These are phyloP conservation scores for Lamellibrachia luymesi DNA, from an alignment of 1,140 invertebrate species.

Conservation along the genomic window DNA sequence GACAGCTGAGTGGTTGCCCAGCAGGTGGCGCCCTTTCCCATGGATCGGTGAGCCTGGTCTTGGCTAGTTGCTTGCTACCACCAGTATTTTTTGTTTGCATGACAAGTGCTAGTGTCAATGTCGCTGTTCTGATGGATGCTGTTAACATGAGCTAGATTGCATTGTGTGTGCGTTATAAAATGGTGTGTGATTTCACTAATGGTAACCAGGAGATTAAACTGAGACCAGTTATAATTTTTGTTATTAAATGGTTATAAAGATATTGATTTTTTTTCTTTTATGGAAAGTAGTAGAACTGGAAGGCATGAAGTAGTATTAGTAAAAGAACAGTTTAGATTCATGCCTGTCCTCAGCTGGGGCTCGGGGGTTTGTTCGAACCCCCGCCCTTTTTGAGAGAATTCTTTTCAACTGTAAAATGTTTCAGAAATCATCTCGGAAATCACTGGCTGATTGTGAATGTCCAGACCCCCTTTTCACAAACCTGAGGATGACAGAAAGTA, in stretches of 20 bases:
- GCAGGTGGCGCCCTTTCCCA: not conserved
- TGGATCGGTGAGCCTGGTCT: constrained; percentile 12
- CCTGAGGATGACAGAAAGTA: no score
- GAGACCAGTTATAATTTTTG: not conserved
- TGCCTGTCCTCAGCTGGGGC: no score
- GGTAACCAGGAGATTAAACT: not conserved
- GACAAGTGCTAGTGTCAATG: not conserved
- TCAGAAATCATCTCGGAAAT: no score
- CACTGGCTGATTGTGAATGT: no score
- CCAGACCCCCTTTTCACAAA: no score
- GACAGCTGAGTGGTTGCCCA: constrained; percentile 3
- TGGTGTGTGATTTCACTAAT: not conserved
- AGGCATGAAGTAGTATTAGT: no score
- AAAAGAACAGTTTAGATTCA: no score
- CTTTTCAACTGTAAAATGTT: no score
- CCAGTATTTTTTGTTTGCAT: not conserved
- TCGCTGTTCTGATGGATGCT: no score
- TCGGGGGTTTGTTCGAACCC: no score
- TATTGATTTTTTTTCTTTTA: not conserved
- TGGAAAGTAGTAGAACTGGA: not conserved
- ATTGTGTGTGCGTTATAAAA: not conserved
- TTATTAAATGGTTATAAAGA: not conserved
- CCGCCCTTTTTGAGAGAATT: no score
- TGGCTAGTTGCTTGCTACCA: not conserved
- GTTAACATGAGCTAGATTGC: not conserved